These are phyloP conservation scores for Sphaeramia orbicularis DNA, from an alignment of 2,797 vertebrate genomes.

Conservation along the genomic window DNA sequence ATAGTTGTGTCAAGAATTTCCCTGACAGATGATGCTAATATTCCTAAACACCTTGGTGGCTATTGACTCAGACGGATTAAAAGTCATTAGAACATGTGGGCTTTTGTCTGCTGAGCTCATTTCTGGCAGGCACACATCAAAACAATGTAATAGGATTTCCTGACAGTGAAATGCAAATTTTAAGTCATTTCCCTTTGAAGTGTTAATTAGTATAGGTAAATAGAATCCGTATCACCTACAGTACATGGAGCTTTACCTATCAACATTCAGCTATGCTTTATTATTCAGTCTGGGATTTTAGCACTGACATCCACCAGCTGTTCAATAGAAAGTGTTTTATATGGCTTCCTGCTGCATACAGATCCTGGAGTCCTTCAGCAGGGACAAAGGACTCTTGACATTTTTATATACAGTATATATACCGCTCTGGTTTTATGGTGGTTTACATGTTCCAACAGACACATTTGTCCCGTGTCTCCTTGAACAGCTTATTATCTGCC, in stretches of 20 bases:
- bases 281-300: slow-evolving; percentile 23
- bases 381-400: not conserved
- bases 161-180: slow-evolving; percentile 67
- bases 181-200: slow-evolving; percentile 70
- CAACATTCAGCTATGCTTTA: slow-evolving; percentile 8
- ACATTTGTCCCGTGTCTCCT: slow-evolving; percentile 41
- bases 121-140: slow-evolving; percentile 72
- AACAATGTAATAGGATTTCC: slow-evolving; percentile 77
- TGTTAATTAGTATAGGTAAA: slow-evolving; percentile 71
- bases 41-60: slow-evolving; percentile 75
- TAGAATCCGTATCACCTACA: slow-evolving; percentile 58
- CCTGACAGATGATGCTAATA: slow-evolving; percentile 71
- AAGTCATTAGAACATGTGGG: slow-evolving; percentile 81
- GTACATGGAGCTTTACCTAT: slow-evolving; percentile 31
- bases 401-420: not conserved
- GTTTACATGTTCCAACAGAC: slow-evolving; percentile 13
- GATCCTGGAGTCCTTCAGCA: slow-evolving; percentile 4
- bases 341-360: not conserved
- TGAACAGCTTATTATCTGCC: slow-evolving; percentile 28
- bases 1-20: slow-evolving; percentile 71
- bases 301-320: not conserved
- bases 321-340: slow-evolving; percentile 2
- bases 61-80: slow-evolving; percentile 81
- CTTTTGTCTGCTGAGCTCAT: slow-evolving; percentile 72
- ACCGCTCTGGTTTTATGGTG: not conserved